Base-by-base conservation (phyloP, 2,113 vertebrate genomes). In the Callaeas wilsoni region DNA sequence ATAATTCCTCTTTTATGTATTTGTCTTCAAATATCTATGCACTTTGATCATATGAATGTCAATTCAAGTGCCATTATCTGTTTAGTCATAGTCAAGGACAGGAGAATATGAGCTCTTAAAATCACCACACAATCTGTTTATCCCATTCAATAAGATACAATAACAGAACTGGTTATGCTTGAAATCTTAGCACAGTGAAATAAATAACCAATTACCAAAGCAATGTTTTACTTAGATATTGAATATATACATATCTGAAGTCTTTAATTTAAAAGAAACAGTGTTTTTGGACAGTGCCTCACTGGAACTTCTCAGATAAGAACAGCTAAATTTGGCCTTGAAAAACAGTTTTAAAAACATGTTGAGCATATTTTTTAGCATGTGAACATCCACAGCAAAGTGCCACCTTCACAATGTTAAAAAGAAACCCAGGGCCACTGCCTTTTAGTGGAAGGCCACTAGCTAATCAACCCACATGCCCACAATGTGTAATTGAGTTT, bases 401-500 rank as follows among this genome's bases (percentile, higher is more conserved):
- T 67, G 22, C 62, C 20, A 71, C 19, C 22, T 60, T 80, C 56
- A 60, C 33, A 7, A 64, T 77, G 63, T 82, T 93, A 74, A 80
- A 75, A 81, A 97, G 94, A 82, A 77, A 44, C 39, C 25, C 52
- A 82, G n/a, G 49, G 35, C 70, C 42, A 69, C n/a, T 41, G 25
- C 21, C 39, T 75, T 74, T 47, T 46, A 53, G 17, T 87, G 57
- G 63, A 94, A 97, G 81, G 42, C 74, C 77, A 59, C 32, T 15
- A 57, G 46, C 35, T 95, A 91, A 96, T 93, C 59, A 84, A 52
- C 64, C 21, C 62, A 55, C 70, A 78, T 85, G 84, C 96, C 97
- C n/a, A 47, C 16, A 63, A 46, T 74, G 27, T 69, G 71, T 94
- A 97, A 97, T 47, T 94, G 90, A 96, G 75, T 94, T 92, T 94